These are phyloP conservation scores for Hirundo rustica DNA, from an alignment of 2,797 vertebrate genomes.

Conservation along the genomic window DNA sequence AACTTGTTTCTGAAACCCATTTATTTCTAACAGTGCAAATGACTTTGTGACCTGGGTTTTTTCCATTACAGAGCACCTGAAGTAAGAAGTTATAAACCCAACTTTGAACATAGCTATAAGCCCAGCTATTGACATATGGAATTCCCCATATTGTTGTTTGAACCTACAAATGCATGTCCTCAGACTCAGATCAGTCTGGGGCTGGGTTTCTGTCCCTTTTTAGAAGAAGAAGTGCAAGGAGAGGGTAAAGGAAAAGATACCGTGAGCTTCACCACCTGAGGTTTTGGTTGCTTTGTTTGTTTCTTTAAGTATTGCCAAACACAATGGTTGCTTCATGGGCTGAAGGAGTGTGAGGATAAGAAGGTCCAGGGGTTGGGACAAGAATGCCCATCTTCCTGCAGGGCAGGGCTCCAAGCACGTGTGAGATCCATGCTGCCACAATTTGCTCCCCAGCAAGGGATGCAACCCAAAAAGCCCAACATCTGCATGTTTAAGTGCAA, in stretches of 20 bases:
- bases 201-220: background rate
- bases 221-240: background rate
- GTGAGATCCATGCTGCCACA: accelerated
- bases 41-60: background rate
- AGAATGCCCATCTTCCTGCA: accelerated
- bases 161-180: background rate
- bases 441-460: background rate
- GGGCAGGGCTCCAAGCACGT: background rate
- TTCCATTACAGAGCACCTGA: background rate
- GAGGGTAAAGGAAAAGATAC: background rate
- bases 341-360: background rate
- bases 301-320: background rate
- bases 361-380: background rate
- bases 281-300: background rate
- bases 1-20: background rate
- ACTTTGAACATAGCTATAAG: background rate
- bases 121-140: background rate
- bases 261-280: accelerated
- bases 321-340: background rate
- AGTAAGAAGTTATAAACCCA: background rate
- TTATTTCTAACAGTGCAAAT: background rate
- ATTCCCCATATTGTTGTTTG: background rate
- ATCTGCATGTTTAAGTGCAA: background rate
- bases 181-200: background rate
- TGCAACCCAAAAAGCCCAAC: background rate